Evolutionary conservation across 2,113 vertebrate genomes (phyloP).

Genomic region (Ovis aries): DNA sequence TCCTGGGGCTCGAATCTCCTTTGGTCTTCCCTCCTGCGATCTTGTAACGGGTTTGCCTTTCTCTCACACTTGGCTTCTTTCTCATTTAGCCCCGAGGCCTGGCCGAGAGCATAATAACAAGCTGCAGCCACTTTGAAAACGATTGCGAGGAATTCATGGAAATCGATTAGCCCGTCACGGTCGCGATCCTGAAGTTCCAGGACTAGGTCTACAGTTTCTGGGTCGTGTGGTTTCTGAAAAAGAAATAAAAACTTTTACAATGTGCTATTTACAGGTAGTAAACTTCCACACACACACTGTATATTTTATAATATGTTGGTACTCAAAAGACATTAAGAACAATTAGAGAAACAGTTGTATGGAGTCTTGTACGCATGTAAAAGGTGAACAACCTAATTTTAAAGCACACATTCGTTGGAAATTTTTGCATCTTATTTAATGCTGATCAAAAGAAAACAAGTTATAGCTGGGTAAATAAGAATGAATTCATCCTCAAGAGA

Average conservation of each 20-base stretch:
- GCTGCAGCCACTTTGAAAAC: constrained; percentile 76
- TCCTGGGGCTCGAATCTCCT: not conserved
- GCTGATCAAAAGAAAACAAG: not conserved
- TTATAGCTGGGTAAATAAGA: not conserved
- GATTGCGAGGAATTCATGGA: constrained; percentile 78
- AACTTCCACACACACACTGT: not conserved
- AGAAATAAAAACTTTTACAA: not conserved
- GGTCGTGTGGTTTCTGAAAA: constrained; percentile 75
- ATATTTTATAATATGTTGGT: not conserved
- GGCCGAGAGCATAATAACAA: constrained; percentile 63
- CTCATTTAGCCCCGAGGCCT: not conserved
- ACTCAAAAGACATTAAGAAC: not conserved
- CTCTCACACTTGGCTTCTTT: not conserved
- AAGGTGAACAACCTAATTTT: not conserved
- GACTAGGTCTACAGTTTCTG: constrained; percentile 70
- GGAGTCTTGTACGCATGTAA: not conserved
- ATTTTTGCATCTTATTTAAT: not conserved
- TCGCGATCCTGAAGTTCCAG: constrained; percentile 80
- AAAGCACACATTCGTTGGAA: not conserved
- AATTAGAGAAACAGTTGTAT: not conserved
- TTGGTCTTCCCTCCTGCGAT: constrained; percentile 32
- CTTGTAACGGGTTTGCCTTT: not conserved
- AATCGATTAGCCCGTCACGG: constrained; percentile 65
- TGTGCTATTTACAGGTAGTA: not conserved
- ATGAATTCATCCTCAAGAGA: not conserved